Evolutionary conservation across 2,888 invertebrate genomes (phyloP).

Genomic region (Drosophila sordidula): DNA sequence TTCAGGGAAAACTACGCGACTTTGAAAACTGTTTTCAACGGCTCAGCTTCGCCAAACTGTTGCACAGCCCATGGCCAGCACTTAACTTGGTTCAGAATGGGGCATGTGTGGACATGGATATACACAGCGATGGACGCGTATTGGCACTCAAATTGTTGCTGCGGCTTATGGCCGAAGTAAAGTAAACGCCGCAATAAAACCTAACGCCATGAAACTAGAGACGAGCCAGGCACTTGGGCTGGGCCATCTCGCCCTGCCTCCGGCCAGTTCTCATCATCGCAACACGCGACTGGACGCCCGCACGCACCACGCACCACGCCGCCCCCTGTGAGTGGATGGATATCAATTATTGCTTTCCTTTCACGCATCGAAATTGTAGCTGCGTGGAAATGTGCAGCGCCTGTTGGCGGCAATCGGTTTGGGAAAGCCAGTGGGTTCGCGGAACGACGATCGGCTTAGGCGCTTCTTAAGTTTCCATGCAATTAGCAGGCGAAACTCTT

Average conservation of each 20-base stretch:
- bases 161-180: constrained; percentile 46
- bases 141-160: constrained; percentile 50
- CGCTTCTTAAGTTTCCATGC: constrained; percentile 62
- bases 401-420: neutral
- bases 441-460: constrained; percentile 55
- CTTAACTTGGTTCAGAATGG: constrained; percentile 43
- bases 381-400: constrained; percentile 64
- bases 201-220: constrained; percentile 63
- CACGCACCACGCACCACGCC: constrained; percentile 34
- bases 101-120: constrained; percentile 5
- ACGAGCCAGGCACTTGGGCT: constrained; percentile 44
- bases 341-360: constrained; percentile 49
- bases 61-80: constrained; percentile 60
- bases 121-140: constrained; percentile 56
- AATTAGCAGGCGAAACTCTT: constrained; percentile 34
- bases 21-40: constrained; percentile 47
- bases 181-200: constrained; percentile 72
- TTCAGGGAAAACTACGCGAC: constrained; percentile 28
- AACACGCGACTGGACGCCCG: constrained; percentile 32
- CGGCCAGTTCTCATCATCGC: neutral
- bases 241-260: neutral
- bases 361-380: constrained; percentile 60
- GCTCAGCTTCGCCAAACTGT: constrained; percentile 58
- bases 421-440: neutral
- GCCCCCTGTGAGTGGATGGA: constrained; percentile 23